These are phyloP conservation scores for Heterocephalus glaber DNA, from an alignment of 2,113 vertebrate genomes.

Conservation along the genomic window DNA sequence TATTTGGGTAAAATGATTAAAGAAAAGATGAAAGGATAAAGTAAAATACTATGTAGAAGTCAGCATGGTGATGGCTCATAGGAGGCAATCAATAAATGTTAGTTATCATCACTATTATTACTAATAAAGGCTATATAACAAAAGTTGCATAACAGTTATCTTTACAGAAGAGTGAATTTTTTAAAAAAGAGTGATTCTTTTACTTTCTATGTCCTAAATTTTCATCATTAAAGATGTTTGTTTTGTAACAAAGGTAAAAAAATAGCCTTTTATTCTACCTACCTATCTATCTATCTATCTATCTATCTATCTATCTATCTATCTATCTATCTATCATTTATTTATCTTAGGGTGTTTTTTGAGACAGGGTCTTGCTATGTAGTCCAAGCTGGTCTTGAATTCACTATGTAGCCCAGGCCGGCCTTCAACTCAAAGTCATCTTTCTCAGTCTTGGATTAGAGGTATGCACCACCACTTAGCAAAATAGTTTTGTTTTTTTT, in stretches of 20 bases:
- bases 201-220: conserved; percentile 39
- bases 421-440: neutral
- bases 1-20: conserved; percentile 35
- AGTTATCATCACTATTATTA: neutral
- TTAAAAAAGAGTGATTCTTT: too few relatives aligned
- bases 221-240: conserved; percentile 23
- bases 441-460: neutral
- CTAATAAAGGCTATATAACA: neutral
- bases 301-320: too few relatives aligned
- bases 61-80: neutral
- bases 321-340: too few relatives aligned
- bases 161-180: neutral
- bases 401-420: neutral
- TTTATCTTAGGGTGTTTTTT: neutral
- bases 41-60: conserved; percentile 10
- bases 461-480: neutral
- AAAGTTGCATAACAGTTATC: neutral
- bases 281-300: too few relatives aligned
- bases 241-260: conserved; percentile 38
- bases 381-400: neutral
- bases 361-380: neutral
- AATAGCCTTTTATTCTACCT: too few relatives aligned
- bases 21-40: neutral
- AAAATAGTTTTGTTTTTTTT: too few relatives aligned
- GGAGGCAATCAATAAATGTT: neutral